Base-by-base conservation (phyloP, 2,797 vertebrate species). In the Hybognathus amarus region DNA sequence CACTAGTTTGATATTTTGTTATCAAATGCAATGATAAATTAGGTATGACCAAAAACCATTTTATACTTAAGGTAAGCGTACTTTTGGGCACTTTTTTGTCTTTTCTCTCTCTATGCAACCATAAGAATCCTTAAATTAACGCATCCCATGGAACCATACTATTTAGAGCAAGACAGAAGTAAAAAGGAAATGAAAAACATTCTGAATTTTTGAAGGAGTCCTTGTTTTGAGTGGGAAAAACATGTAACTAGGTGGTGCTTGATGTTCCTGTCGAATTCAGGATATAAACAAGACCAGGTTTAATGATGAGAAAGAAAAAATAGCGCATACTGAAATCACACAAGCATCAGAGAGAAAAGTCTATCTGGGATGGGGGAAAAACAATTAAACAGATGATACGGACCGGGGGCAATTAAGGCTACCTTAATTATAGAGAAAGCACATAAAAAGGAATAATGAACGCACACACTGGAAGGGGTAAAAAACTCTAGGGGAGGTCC, bases 271-370 rank as follows among this genome's bases (percentile, higher is more conserved):
- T 24, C 22, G 2, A 74, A 66, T 40, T 56, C 50, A n/a, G 45
- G n/a, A 56, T 64, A 64, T 12, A 47, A 73, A 83, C 50, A 54
- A 76, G 6, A 56, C 64, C n/a, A 33, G 24, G 27, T 75, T 83
- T 83, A 76, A 83, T 83, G 59, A 75, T 40, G 81, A 66, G 80
- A 74, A 75, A 17, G 47, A 68, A 83, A 76, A 76, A 40, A 76
- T n/a, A 75, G 40, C 22, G 13, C 71, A 75, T 33, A 15, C 27
- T 45, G 47, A 56, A 64, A 64, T 64, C 8, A 2, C 69, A 33
- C 30, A 33, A 77, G 77, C 81, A 83, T 47, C 63, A 77, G 50
- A 76, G 61, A 59, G 50, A 83, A 67, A 56, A n/a, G 20, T 75
- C 12, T 47, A 33, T 71, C 71, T 82, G n/a, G 30, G 61, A 42